Percentiles rank a stretch among this genome's conserved stretches.
Conservation (phyloP, 2,888 invertebrate species). For the Eristalis pertinax region DNA sequence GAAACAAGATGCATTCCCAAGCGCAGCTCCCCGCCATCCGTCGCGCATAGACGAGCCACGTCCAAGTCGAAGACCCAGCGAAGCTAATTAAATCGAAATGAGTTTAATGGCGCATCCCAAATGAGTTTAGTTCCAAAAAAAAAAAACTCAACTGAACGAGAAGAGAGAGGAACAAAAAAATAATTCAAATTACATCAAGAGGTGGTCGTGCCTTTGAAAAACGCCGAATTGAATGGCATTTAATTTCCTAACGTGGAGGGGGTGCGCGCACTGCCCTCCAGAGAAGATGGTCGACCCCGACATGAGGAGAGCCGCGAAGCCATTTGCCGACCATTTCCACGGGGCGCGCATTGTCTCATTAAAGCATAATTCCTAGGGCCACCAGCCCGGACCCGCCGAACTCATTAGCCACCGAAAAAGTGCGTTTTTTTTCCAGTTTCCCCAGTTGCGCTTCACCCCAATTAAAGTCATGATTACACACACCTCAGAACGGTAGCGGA, state of each 20-base stretch:
- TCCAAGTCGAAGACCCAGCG: conserved; percentile 1
- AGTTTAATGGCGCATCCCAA: conserved; percentile 69
- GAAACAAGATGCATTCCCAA: background rate
- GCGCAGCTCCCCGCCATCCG: background rate
- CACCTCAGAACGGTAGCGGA: conserved; percentile 49
- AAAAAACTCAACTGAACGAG: background rate
- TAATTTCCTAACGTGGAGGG: conserved; percentile 41
- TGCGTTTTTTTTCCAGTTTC: conserved; percentile 18
- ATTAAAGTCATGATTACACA: conserved; percentile 44
- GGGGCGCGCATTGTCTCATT: conserved; percentile 39
- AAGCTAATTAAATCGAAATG: conserved; percentile 66
- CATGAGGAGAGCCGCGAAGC: background rate
- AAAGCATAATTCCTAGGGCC: conserved; percentile 55
- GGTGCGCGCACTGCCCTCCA: conserved; percentile 13
- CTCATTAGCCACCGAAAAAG: conserved; percentile 43
- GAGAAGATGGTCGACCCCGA: conserved; percentile 34
- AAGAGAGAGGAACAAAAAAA: conserved; percentile 2
- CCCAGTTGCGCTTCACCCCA: conserved; percentile 16
- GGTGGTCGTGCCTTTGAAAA: conserved; percentile 57
- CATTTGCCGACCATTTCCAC: conserved; percentile 52
- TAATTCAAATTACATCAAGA: conserved; percentile 34
- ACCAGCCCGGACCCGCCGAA: conserved; percentile 5
- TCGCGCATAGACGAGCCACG: background rate
- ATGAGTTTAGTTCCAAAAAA: conserved; percentile 47
- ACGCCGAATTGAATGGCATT: conserved; percentile 60